phyloP scores from a whole-genome alignment of 2,797 vertebrate genomes.

The Cyclopterus lumpus region DNA sequence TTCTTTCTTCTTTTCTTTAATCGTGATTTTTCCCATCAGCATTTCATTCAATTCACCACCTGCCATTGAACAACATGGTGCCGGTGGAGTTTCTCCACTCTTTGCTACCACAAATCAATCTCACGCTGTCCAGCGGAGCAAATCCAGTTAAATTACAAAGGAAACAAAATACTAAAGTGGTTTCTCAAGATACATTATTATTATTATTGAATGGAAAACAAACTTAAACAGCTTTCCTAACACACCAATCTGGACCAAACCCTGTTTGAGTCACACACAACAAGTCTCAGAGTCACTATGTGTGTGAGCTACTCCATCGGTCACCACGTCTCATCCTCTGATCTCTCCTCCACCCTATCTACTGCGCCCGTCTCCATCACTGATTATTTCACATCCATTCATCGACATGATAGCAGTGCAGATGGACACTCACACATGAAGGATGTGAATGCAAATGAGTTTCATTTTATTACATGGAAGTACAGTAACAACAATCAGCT shows the following conservation, averaged over 20 bases:
- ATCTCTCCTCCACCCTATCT: constrained; percentile 20
- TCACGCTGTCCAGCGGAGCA: constrained; percentile 8
- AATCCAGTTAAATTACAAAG: constrained; percentile 6
- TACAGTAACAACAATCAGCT: constrained; percentile 47
- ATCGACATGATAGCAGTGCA: constrained; percentile 48
- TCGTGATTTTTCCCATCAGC: constrained; percentile 9
- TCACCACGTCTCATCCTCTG: constrained; percentile 1
- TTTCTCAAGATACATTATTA: constrained; percentile 13
- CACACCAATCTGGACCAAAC: not conserved
- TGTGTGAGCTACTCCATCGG: not conserved
- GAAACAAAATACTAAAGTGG: constrained; percentile 4
- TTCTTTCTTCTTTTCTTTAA: not conserved
- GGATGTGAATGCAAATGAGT: constrained; percentile 62
- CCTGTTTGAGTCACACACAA: not conserved
- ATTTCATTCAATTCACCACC: constrained; percentile 23
- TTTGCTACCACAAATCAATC: constrained; percentile 26
- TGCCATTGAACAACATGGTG: constrained; percentile 13
- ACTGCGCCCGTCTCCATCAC: constrained; percentile 11
- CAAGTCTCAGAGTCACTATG: not conserved
- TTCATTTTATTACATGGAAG: constrained; percentile 36
- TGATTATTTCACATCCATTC: constrained; percentile 17
- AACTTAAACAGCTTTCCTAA: constrained; percentile 5
- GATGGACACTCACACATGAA: constrained; percentile 13
- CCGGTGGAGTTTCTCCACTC: not conserved
- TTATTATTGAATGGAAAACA: constrained; percentile 26